Conservation (phyloP, 2,888 invertebrate genomes). For the Chorisops tibialis region DNA sequence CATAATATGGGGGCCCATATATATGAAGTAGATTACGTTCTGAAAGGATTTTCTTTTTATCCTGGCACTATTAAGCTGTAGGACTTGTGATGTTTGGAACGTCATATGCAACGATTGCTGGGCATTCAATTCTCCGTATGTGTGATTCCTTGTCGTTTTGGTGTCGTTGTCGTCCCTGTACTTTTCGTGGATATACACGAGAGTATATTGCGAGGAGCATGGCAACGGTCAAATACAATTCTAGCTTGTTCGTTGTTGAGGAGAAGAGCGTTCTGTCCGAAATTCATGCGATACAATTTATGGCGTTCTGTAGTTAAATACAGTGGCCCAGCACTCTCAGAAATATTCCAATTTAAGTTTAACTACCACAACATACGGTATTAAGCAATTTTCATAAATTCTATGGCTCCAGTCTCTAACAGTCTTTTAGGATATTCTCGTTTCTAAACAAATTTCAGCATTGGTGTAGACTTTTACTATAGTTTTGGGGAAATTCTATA, state of each 20-base stretch:
- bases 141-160: slow-evolving; percentile 21
- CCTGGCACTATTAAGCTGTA: not conserved
- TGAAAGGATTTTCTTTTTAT: slow-evolving; percentile 17
- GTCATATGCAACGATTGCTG: slow-evolving; percentile 15
- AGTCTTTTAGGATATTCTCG: slow-evolving; percentile 16
- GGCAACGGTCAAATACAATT: not conserved
- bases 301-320: slow-evolving; percentile 16
- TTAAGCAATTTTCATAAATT: slow-evolving; percentile 36
- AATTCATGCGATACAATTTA: slow-evolving; percentile 25
- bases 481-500: not conserved
- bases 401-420: slow-evolving; percentile 22
- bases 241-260: not conserved
- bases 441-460: slow-evolving; percentile 26
- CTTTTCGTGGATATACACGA: not conserved
- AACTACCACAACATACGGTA: slow-evolving; percentile 33
- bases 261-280: slow-evolving; percentile 14
- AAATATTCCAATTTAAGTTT: slow-evolving; percentile 35
- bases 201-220: not conserved
- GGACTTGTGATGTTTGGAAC: not conserved
- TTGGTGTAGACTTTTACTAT: slow-evolving; percentile 11
- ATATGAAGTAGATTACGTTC: slow-evolving; percentile 9
- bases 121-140: slow-evolving; percentile 11
- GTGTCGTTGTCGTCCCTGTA: not conserved
- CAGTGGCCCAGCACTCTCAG: slow-evolving; percentile 7
- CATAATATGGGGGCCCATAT: slow-evolving; percentile 17